Evolutionary conservation across 2,888 invertebrate genomes (phyloP).

Genomic region (Melieria picta): DNA sequence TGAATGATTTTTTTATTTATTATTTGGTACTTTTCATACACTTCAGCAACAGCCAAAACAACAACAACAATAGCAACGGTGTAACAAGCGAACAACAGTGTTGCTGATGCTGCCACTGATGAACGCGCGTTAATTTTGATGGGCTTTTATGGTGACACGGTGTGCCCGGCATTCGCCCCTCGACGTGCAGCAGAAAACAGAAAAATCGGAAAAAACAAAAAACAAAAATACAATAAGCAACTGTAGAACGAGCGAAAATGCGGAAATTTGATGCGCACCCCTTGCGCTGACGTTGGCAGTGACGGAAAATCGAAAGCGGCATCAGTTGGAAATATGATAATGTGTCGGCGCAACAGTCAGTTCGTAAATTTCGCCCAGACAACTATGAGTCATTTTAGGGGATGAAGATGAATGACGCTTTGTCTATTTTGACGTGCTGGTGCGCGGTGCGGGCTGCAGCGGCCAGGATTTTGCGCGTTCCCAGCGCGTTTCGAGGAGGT

Average conservation of each 20-base stretch:
- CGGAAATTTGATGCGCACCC: conserved; percentile 35
- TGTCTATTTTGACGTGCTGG: conserved; percentile 57
- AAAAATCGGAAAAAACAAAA: not conserved
- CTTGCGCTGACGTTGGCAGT: conserved; percentile 7
- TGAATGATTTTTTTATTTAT: conserved; percentile 32
- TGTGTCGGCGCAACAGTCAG: conserved; percentile 18
- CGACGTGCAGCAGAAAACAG: not conserved
- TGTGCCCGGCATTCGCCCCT: not conserved
- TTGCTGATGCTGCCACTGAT: conserved; percentile 28
- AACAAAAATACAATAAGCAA: not conserved
- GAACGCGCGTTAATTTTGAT: conserved; percentile 33
- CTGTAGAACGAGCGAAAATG: conserved; percentile 6
- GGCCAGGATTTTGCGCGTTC: too few species aligned
- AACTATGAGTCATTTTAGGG: conserved; percentile 13
- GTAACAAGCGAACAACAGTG: not conserved
- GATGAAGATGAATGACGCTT: conserved; percentile 56
- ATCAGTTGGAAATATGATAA: conserved; percentile 24
- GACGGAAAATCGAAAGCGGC: not conserved
- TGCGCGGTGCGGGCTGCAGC: not conserved
- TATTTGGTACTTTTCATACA: conserved; percentile 27
- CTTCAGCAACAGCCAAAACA: conserved; percentile 16
- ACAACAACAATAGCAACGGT: conserved; percentile 1
- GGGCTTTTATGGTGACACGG: conserved; percentile 21
- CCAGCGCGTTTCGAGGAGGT: conserved; percentile 3
- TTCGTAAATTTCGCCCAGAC: conserved; percentile 6